Percentiles rank a stretch among this genome's conserved stretches.
Evolutionary conservation across 1,140 invertebrate species (phyloP).

Genomic region (Caligus rogercresseyi): DNA sequence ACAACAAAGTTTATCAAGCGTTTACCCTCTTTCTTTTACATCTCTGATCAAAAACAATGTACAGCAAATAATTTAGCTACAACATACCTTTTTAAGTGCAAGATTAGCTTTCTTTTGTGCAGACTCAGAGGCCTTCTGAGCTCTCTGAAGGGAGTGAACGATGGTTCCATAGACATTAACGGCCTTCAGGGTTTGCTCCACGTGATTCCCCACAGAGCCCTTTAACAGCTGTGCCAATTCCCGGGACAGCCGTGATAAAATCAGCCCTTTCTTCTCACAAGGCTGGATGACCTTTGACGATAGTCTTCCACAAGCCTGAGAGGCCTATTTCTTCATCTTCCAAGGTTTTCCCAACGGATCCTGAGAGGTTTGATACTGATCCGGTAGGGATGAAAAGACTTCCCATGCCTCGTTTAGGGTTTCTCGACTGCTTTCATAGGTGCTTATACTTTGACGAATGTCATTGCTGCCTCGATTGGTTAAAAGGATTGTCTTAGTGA

Average conservation of each 20-base stretch:
- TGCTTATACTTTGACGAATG: not conserved
- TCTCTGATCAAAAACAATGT: not conserved
- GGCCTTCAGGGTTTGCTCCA: constrained; percentile 45
- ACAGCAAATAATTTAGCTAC: not conserved
- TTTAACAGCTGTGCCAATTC: not conserved
- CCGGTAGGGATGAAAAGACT: not conserved
- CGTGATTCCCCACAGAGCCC: not conserved
- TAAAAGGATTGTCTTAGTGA: not conserved
- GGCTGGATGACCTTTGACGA: not conserved
- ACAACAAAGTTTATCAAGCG: no score
- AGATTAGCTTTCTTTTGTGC: constrained; percentile 42
- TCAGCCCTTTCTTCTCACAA: not conserved
- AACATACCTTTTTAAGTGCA: constrained; percentile 35
- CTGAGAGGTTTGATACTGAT: not conserved
- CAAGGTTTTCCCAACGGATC: not conserved
- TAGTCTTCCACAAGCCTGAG: constrained; percentile 5
- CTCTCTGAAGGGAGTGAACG: constrained; percentile 42
- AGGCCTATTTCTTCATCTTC: constrained; percentile 4
- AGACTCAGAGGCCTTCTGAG: constrained; percentile 41
- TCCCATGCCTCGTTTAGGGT: not conserved
- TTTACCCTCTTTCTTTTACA: no score
- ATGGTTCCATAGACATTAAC: constrained; percentile 66
- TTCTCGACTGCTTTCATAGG: not conserved
- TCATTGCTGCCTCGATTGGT: not conserved
- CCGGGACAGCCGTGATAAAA: not conserved